Conservation (phyloP, 2,797 vertebrate genomes). For the Sebastes iracundus region DNA sequence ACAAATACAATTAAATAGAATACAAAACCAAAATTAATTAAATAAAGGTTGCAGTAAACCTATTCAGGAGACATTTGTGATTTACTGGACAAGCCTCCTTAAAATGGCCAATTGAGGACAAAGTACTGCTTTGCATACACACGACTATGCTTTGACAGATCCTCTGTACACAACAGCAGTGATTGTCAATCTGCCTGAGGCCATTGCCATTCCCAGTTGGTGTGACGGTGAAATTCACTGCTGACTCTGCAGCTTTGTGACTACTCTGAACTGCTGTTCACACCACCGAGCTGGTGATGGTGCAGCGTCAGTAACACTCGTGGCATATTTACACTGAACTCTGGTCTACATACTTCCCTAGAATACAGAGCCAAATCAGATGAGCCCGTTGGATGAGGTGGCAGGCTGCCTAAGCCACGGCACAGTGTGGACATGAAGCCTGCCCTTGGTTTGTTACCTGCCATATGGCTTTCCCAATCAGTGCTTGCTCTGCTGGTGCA, state of each 20-base stretch:
- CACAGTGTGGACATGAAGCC: conserved; percentile 58
- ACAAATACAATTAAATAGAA: background rate
- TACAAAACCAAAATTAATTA: background rate
- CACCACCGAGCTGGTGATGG: conserved; percentile 8
- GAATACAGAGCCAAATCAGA: conserved; percentile 45
- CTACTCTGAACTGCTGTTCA: conserved; percentile 26
- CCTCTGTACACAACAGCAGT: background rate
- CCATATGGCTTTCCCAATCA: conserved; percentile 78
- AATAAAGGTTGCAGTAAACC: background rate
- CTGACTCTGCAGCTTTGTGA: conserved; percentile 29
- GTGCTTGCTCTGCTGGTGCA: conserved; percentile 54
- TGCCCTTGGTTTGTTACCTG: conserved; percentile 73
- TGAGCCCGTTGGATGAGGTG: conserved; percentile 58
- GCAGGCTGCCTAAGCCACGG: conserved; percentile 57
- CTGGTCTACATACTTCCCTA: conserved; percentile 24
- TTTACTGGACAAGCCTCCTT: background rate
- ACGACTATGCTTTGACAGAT: background rate
- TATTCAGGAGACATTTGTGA: background rate
- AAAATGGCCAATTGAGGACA: conserved; percentile 8
- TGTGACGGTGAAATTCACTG: conserved; percentile 21
- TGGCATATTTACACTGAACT: conserved; percentile 35
- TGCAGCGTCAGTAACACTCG: conserved; percentile 30
- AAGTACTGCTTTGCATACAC: background rate
- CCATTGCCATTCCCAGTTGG: conserved; percentile 25
- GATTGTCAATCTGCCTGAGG: conserved; percentile 31